Conservation (phyloP, 2,797 vertebrate genomes). For the Menidia menidia region DNA sequence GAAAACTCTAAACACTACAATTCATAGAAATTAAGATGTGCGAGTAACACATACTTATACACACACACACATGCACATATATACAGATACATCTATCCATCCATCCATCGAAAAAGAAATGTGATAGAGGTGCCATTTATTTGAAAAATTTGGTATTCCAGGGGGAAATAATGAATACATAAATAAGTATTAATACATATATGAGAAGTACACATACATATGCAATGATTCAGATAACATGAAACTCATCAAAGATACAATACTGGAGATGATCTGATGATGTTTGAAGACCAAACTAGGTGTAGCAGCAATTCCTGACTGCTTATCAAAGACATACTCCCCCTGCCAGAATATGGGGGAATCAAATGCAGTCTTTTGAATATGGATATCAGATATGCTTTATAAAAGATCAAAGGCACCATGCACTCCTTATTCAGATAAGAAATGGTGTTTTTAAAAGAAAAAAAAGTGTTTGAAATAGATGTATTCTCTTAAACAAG, state of each 20-base stretch:
- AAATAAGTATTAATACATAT: background rate
- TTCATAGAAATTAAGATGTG: too few species aligned
- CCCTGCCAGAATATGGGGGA: background rate
- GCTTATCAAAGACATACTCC: slow-evolving; percentile 34
- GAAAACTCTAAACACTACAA: too few species aligned
- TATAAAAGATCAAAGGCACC: slow-evolving; percentile 66
- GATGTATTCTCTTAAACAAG: slow-evolving; percentile 57
- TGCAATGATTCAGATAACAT: background rate
- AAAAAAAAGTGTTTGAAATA: slow-evolving; percentile 57
- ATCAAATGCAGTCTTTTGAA: slow-evolving; percentile 45
- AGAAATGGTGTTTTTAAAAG: slow-evolving; percentile 53
- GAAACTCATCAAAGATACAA: slow-evolving; percentile 1
- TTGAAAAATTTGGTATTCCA: too few species aligned
- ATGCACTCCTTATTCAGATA: slow-evolving; percentile 52
- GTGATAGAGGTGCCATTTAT: too few species aligned
- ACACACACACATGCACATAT: too few species aligned
- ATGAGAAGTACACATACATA: background rate
- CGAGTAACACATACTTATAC: too few species aligned
- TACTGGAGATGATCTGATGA: slow-evolving; percentile 19
- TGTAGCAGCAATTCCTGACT: slow-evolving; percentile 24
- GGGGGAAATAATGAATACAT: too few species aligned
- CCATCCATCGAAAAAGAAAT: too few species aligned
- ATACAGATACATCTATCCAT: too few species aligned
- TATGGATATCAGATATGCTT: slow-evolving; percentile 65
- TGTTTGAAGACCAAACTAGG: slow-evolving; percentile 35